A percentile compares a stretch with the other conserved stretches of the same genome.
These are phyloP conservation scores for Hyperoplus lanceolatus DNA, from an alignment of 2,797 vertebrate genomes.

Conservation along the genomic window DNA sequence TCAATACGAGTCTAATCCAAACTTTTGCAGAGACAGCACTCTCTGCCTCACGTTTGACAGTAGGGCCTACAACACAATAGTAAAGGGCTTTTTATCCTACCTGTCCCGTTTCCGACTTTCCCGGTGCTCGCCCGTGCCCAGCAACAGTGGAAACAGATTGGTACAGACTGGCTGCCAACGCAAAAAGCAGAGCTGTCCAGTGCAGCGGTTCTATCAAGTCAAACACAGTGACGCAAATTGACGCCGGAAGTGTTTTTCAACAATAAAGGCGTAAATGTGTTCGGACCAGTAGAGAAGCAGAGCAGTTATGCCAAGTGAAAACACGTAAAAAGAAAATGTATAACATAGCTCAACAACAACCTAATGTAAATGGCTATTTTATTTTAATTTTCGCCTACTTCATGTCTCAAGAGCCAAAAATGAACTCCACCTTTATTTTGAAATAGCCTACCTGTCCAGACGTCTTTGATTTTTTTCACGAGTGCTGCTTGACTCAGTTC, in stretches of 20 bases:
- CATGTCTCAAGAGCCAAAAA: not conserved
- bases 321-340: not conserved
- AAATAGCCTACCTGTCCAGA: constrained; percentile 27
- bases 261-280: constrained; percentile 18
- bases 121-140: constrained; percentile 73
- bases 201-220: constrained; percentile 43
- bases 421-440: constrained; percentile 52
- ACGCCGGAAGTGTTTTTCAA: constrained; percentile 39
- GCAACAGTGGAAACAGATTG: constrained; percentile 67
- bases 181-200: constrained; percentile 57
- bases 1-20: constrained; percentile 31
- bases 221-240: not conserved
- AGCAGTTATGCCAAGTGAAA: not conserved
- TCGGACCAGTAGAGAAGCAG: not conserved
- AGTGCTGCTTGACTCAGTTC: not conserved
- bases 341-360: not conserved
- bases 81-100: constrained; percentile 67
- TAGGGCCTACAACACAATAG: not conserved
- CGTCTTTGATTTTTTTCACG: not conserved
- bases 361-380: no score
- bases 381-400: no score
- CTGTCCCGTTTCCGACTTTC: constrained; percentile 71
- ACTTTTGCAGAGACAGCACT: constrained; percentile 22
- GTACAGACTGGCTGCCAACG: constrained; percentile 57
- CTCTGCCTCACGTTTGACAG: not conserved